Conservation (phyloP, 2,797 vertebrate genomes). For the Tauraco hartlaubi region DNA sequence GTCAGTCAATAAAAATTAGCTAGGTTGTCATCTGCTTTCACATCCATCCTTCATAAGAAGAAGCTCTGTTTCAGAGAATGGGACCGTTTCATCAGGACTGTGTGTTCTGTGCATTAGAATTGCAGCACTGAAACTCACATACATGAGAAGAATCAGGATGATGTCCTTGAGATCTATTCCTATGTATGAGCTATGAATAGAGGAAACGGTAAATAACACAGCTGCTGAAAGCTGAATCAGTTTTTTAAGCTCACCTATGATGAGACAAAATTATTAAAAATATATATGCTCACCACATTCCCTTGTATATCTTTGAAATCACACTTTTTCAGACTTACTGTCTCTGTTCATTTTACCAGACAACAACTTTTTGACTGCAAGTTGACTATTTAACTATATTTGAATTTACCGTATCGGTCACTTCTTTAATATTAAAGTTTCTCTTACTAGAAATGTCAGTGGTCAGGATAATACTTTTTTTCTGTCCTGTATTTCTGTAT, state of each 20-base stretch:
- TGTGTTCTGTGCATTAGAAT: background rate
- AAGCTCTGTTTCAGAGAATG: background rate
- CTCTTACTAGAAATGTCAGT: background rate
- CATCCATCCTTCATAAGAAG: background rate
- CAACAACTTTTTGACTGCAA: background rate
- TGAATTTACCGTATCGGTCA: background rate
- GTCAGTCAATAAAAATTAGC: background rate
- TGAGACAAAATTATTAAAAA: background rate
- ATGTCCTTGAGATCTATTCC: background rate
- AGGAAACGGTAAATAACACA: background rate
- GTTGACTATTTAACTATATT: background rate
- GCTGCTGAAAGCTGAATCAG: background rate
- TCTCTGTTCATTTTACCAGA: background rate
- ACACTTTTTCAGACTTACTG: background rate
- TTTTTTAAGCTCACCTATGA: background rate
- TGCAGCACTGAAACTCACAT: background rate
- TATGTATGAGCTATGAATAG: background rate
- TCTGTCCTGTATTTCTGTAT: background rate
- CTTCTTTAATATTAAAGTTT: background rate
- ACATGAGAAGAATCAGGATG: background rate
- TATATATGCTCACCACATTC: background rate
- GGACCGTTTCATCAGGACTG: background rate
- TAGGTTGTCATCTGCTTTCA: background rate
- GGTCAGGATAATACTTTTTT: background rate
- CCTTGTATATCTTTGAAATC: background rate